These are phyloP conservation scores for Vicugna pacos DNA, from an alignment of 2,113 vertebrate species.

Conservation along the genomic window DNA sequence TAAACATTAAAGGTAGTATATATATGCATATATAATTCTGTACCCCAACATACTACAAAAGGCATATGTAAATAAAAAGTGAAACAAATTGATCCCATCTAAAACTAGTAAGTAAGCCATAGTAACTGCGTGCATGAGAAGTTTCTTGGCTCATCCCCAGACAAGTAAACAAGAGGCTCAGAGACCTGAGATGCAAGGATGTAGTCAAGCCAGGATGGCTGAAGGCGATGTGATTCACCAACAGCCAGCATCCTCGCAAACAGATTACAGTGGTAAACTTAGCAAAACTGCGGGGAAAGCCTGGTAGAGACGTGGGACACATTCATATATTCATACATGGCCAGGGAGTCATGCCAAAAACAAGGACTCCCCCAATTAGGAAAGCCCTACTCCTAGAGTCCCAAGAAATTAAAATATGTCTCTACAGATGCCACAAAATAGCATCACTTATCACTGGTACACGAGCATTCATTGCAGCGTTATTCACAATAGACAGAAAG, in stretches of 20 bases:
- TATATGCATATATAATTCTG: background rate
- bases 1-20: background rate
- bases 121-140: background rate
- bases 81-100: background rate
- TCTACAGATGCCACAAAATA: background rate
- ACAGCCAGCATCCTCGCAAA: background rate
- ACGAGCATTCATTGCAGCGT: background rate
- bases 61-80: background rate
- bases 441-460: background rate
- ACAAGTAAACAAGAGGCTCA: background rate
- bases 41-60: background rate
- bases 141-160: background rate
- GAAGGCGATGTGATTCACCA: accelerated
- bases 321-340: conserved; percentile 20
- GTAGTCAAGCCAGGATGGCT: accelerated
- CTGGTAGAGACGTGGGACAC: background rate
- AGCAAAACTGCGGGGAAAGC: background rate
- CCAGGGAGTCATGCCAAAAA: background rate
- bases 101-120: background rate
- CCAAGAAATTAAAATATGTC: background rate
- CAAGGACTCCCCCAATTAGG: background rate
- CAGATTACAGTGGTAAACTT: conserved; percentile 36
- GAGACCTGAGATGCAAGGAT: background rate
- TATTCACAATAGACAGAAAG: background rate
- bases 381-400: background rate